A percentile compares a stretch with the other conserved stretches of the same genome.
Evolutionary conservation across 2,888 invertebrate species (phyloP).

Genomic region (Mantis religiosa): DNA sequence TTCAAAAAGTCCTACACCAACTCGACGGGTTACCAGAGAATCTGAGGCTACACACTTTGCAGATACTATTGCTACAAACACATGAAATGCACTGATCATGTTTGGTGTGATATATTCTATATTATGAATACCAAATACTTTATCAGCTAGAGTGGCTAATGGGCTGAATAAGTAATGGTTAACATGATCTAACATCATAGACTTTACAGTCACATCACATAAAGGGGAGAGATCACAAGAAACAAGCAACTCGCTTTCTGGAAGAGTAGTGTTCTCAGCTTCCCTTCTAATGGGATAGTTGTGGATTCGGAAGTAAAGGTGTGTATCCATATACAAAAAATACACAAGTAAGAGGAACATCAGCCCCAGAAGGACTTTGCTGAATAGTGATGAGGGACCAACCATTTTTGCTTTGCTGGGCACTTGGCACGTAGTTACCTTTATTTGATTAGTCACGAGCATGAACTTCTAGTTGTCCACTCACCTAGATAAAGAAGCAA

Average conservation of each 20-base stretch:
- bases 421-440: neutral
- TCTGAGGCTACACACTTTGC: slow-evolving; percentile 72
- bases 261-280: slow-evolving; percentile 36
- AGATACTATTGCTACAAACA: slow-evolving; percentile 68
- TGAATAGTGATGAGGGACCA: slow-evolving; percentile 29
- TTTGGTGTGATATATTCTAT: slow-evolving; percentile 69
- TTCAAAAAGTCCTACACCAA: slow-evolving; percentile 75
- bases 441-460: neutral
- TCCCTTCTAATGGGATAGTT: slow-evolving; percentile 60
- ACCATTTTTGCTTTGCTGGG: slow-evolving; percentile 24
- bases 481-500: slow-evolving; percentile 19
- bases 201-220: slow-evolving; percentile 79
- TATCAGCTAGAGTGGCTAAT: slow-evolving; percentile 67
- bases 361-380: slow-evolving; percentile 25
- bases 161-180: slow-evolving; percentile 83
- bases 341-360: slow-evolving; percentile 53
- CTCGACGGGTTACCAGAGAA: slow-evolving; percentile 62
- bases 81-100: slow-evolving; percentile 76
- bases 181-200: slow-evolving; percentile 74
- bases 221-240: slow-evolving; percentile 60
- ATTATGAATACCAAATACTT: slow-evolving; percentile 59
- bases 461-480: neutral
- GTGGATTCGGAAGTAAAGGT: slow-evolving; percentile 65
- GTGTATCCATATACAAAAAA: slow-evolving; percentile 69
- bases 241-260: slow-evolving; percentile 25